Evolutionary conservation across 1,140 invertebrate genomes (phyloP).

Genomic region (Stegodyphus dumicola): DNA sequence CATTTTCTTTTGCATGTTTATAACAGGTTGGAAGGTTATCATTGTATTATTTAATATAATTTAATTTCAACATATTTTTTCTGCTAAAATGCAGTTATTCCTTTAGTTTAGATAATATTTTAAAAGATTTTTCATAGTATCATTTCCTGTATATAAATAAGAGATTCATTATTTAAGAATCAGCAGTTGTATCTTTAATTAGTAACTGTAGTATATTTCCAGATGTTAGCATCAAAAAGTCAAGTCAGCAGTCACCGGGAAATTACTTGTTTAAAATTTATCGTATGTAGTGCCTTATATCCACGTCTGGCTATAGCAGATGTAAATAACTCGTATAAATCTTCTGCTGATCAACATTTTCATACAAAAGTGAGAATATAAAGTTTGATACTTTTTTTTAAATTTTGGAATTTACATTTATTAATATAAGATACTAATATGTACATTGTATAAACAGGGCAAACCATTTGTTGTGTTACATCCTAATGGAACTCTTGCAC

Average conservation of each 20-base stretch:
- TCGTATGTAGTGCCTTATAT: slow-evolving; percentile 91
- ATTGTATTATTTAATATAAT: too few species aligned
- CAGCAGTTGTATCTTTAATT: too few species aligned
- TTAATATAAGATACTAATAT: neutral
- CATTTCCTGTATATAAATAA: too few species aligned
- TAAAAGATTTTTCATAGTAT: too few species aligned
- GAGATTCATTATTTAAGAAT: too few species aligned
- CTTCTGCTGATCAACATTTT: slow-evolving; percentile 88
- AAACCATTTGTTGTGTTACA: slow-evolving; percentile 93
- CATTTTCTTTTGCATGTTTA: too few species aligned
- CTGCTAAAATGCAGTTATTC: too few species aligned
- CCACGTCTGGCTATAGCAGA: slow-evolving; percentile 92
- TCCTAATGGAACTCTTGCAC: slow-evolving; percentile 89
- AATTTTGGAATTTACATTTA: neutral
- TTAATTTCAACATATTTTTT: too few species aligned
- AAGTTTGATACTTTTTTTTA: neutral
- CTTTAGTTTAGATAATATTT: too few species aligned
- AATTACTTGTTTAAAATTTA: slow-evolving; percentile 88
- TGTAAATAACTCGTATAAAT: slow-evolving; percentile 92
- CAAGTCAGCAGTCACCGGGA: slow-evolving; percentile 83
- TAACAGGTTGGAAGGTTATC: too few species aligned
- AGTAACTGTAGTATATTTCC: slow-evolving; percentile 62
- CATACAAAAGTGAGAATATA: slow-evolving; percentile 79
- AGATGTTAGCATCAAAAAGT: slow-evolving; percentile 77
- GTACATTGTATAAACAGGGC: slow-evolving; percentile 16